Percentiles rank a stretch among this genome's conserved stretches.
phyloP scores from a whole-genome alignment of 2,797 vertebrate species.

The Pangasius mekongensis region DNA sequence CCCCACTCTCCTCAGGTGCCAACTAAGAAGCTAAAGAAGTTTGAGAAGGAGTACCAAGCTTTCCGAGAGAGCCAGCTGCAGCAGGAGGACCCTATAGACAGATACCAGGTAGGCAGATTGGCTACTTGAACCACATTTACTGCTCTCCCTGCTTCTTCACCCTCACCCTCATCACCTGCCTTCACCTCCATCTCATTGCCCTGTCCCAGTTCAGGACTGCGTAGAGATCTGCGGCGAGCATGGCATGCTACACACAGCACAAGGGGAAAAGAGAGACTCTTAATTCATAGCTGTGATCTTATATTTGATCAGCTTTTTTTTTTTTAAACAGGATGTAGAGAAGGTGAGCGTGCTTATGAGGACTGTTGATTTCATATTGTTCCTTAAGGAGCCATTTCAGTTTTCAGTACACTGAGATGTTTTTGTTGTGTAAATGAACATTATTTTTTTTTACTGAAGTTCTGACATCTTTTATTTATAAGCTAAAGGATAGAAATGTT shows the following conservation, averaged over 20 bases:
- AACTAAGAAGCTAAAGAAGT: constrained; percentile 98
- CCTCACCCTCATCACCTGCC: constrained; percentile 44
- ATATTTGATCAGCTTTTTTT: not conserved
- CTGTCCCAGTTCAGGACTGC: constrained; percentile 61
- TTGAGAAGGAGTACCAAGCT: constrained; percentile 96
- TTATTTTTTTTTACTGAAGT: constrained; percentile 17
- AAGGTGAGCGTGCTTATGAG: not conserved
- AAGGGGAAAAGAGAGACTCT: constrained; percentile 37
- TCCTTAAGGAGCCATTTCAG: not conserved
- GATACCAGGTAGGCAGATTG: constrained; percentile 86
- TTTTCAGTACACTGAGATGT: not conserved
- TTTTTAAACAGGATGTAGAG: not conserved
- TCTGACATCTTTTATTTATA: constrained; percentile 7
- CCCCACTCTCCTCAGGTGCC: constrained; percentile 80
- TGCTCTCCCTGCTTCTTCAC: constrained; percentile 9
- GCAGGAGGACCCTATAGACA: constrained; percentile 96
- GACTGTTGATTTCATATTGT: not conserved
- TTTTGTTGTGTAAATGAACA: not conserved
- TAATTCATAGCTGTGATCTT: constrained; percentile 1
- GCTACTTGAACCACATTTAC: not conserved
- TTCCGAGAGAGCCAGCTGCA: constrained; percentile 94
- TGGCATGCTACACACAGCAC: constrained; percentile 40
- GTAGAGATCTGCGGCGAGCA: constrained; percentile 55
- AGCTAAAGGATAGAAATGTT: constrained; percentile 7
- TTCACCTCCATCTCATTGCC: constrained; percentile 52